phyloP scores from a whole-genome alignment of 2,113 vertebrate species.

The Strix uralensis region DNA sequence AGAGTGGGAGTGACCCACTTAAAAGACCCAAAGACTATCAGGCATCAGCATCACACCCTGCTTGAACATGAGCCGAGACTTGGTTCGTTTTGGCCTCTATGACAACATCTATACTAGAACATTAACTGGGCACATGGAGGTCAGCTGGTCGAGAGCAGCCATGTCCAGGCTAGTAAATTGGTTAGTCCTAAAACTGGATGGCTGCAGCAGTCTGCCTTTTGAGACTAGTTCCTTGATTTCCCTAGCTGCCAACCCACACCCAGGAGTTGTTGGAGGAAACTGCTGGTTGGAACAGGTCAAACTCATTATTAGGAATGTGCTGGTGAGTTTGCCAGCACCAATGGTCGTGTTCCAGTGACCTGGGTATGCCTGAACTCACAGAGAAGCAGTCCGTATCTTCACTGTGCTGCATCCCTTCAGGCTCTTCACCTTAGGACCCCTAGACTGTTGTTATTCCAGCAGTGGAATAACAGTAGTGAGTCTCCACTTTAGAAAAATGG shows the following conservation, averaged over 20 bases:
- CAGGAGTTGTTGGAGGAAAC: neutral
- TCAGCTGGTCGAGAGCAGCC: neutral
- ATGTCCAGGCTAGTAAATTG: neutral
- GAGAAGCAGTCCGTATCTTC: neutral
- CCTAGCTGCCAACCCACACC: neutral
- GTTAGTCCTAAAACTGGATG: neutral
- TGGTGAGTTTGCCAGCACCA: neutral
- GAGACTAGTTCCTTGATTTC: neutral
- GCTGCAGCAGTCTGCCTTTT: neutral
- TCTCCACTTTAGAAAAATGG: neutral
- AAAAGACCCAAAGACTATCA: neutral
- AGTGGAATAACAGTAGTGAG: neutral
- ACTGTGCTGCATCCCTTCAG: neutral
- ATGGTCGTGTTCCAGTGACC: neutral
- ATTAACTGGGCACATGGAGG: neutral
- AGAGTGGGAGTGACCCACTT: neutral
- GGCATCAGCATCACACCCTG: neutral
- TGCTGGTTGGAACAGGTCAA: neutral
- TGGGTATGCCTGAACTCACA: neutral
- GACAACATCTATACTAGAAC: neutral
- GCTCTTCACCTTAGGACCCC: neutral
- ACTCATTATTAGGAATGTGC: neutral
- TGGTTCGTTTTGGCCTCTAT: fast-evolving
- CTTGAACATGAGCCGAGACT: neutral
- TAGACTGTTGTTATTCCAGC: neutral